Evolutionary conservation across 2,113 vertebrate genomes (phyloP).

Genomic region (Nestor notabilis): DNA sequence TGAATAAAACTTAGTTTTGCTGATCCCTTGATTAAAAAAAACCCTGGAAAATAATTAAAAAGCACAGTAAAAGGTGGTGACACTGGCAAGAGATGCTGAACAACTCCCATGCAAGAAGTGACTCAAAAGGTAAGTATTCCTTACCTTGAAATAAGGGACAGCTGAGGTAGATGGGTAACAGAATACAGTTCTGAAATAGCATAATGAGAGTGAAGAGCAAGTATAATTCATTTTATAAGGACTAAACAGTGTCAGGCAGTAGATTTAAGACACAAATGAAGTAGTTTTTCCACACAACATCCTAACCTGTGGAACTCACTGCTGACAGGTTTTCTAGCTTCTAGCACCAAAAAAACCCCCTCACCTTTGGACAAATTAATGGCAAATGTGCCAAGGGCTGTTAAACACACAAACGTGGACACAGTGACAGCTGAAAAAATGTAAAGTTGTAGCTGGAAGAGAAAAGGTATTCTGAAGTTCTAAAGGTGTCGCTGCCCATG

Average conservation of each 20-base stretch:
- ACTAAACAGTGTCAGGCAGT: neutral
- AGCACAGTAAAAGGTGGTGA: neutral
- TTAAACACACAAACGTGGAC: neutral
- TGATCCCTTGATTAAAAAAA: neutral
- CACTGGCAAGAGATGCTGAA: neutral
- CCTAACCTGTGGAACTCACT: neutral
- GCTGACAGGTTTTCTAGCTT: neutral
- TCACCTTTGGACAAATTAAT: neutral
- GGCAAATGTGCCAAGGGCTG: neutral
- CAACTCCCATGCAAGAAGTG: neutral
- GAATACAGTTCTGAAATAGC: neutral
- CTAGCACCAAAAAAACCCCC: neutral
- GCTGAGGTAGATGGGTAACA: neutral
- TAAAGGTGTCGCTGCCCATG: neutral
- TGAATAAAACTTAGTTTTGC: neutral
- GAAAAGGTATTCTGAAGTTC: neutral
- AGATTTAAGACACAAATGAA: neutral
- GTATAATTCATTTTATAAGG: neutral
- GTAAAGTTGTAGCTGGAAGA: neutral
- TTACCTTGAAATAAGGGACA: neutral
- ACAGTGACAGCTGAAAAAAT: neutral
- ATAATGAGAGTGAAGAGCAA: neutral
- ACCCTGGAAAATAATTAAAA: neutral
- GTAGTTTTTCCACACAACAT: accelerated
- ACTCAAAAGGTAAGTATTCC: neutral